Percentiles rank a stretch among this genome's conserved stretches.
These are phyloP conservation scores for Tenthredo livida DNA, from an alignment of 2,888 invertebrate genomes.

Conservation along the genomic window DNA sequence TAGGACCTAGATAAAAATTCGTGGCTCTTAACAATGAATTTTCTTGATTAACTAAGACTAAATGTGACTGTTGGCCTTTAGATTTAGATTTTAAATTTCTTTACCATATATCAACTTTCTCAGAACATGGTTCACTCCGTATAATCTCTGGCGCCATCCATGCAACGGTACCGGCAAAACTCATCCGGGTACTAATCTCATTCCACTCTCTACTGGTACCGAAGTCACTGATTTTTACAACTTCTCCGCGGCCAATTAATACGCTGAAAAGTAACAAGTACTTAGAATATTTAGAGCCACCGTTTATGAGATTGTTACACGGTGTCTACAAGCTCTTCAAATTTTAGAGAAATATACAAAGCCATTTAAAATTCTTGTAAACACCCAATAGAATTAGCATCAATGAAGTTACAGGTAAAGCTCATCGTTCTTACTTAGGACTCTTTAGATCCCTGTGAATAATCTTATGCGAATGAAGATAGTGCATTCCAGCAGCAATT, in stretches of 20 bases:
- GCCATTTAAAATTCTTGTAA: too few relatives aligned
- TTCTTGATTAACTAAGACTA: not conserved
- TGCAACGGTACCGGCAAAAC: slow-evolving; percentile 98
- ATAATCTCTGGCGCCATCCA: slow-evolving; percentile 99
- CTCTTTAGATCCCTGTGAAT: slow-evolving; percentile 99
- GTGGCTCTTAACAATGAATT: not conserved
- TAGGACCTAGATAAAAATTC: slow-evolving; percentile 83
- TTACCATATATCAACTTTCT: slow-evolving; percentile 98
- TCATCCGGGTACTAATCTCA: slow-evolving; percentile 97
- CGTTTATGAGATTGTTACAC: too few relatives aligned
- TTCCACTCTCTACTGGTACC: slow-evolving; percentile 97
- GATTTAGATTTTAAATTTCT: slow-evolving; percentile 56
- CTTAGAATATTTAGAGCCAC: not conserved
- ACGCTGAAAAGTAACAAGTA: slow-evolving; percentile 84
- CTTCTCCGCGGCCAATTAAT: slow-evolving; percentile 88
- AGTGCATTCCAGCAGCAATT: slow-evolving; percentile 97
- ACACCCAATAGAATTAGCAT: too few relatives aligned
- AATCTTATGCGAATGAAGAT: slow-evolving; percentile 96
- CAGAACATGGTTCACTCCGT: slow-evolving; percentile 96
- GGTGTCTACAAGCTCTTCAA: too few relatives aligned
- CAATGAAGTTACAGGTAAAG: not conserved
- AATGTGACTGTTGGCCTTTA: not conserved
- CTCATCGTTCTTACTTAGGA: slow-evolving; percentile 91
- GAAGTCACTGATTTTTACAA: slow-evolving; percentile 98
- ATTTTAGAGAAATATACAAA: too few relatives aligned